Conservation (phyloP, 2,113 vertebrate species). For the Harpagus bidentatus region DNA sequence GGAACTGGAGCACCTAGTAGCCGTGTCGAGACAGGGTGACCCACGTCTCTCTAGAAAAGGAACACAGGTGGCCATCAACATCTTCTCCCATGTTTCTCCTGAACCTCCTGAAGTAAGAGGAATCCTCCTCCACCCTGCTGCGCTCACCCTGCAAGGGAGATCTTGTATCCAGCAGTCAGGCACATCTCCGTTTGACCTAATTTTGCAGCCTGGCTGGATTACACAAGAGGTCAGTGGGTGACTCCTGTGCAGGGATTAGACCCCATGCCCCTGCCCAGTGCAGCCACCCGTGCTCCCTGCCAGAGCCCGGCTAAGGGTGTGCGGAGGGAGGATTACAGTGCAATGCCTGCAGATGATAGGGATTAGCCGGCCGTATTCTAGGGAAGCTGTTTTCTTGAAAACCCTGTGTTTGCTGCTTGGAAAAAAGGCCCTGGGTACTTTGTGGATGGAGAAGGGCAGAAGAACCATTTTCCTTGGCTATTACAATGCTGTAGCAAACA, state of each 20-base stretch:
- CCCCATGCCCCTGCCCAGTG: not conserved
- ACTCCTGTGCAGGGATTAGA: slow-evolving; percentile 6
- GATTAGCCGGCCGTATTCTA: not conserved
- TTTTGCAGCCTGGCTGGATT: slow-evolving; percentile 26
- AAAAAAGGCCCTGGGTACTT: not conserved
- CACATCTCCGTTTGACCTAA: not conserved
- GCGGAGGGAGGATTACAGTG: not conserved
- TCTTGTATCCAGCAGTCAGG: not conserved
- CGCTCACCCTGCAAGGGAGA: not conserved
- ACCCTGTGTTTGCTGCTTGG: not conserved
- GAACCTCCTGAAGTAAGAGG: not conserved
- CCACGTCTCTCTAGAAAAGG: accelerated
- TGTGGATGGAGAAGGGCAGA: not conserved
- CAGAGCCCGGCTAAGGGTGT: not conserved
- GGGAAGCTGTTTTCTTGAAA: not conserved
- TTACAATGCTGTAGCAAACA: not conserved
- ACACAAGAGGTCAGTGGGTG: not conserved
- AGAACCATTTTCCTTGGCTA: not conserved
- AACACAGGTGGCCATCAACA: not conserved
- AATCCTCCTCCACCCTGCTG: not conserved
- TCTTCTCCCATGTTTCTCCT: accelerated
- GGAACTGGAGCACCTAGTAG: not conserved
- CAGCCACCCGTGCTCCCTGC: too few relatives aligned
- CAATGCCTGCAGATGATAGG: not conserved
- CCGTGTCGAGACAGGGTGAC: accelerated